These are phyloP conservation scores for Hartigia nigra DNA, from an alignment of 2,888 invertebrate species.

Conservation along the genomic window DNA sequence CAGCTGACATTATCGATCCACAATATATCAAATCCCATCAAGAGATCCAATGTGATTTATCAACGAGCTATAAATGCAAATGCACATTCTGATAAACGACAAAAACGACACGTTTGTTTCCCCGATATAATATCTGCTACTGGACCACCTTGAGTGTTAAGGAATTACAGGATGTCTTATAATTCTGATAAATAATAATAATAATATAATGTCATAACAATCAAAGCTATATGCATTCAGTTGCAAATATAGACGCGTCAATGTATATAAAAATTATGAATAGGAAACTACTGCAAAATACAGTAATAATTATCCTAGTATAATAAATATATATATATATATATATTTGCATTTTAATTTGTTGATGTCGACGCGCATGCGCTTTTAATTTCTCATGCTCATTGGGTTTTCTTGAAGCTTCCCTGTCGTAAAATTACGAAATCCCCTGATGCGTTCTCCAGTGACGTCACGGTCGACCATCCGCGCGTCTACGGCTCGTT, in stretches of 20 bases:
- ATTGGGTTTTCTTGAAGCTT: conserved; percentile 32
- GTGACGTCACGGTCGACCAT: conserved; percentile 36
- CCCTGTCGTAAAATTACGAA: conserved; percentile 32
- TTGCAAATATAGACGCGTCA: neutral
- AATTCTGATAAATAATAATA: neutral
- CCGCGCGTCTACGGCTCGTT: neutral
- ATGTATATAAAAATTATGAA: neutral
- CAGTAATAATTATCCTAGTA: neutral
- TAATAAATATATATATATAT: neutral
- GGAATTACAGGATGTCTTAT: neutral
- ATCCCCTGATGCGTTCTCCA: conserved; percentile 33
- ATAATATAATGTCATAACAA: neutral
- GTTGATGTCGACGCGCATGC: neutral
- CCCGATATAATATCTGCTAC: neutral
- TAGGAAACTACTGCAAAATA: neutral
- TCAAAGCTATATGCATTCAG: neutral
- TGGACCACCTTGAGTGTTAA: neutral
- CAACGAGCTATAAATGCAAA: neutral
- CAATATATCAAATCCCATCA: neutral
- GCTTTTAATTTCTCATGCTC: conserved; percentile 19
- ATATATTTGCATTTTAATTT: neutral
- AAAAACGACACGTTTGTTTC: neutral
- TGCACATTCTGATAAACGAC: neutral
- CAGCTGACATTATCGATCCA: neutral
- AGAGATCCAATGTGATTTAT: neutral